Conservation (phyloP, 2,113 vertebrate genomes). For the Cercocebus atys region DNA sequence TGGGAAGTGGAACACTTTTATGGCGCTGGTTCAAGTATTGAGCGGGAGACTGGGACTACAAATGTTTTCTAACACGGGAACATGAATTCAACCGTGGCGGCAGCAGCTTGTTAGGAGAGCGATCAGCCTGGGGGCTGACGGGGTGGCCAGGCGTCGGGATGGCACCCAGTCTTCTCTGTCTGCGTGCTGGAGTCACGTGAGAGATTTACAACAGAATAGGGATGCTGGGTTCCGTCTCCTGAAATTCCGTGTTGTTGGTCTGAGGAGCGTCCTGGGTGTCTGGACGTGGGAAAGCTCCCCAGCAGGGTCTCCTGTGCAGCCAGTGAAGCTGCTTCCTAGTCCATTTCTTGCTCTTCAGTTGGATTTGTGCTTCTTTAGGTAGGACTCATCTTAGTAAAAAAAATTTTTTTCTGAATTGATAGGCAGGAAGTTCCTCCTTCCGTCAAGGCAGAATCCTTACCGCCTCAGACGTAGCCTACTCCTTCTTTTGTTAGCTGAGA, state of each 20-base stretch:
- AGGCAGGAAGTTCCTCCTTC: constrained; percentile 6
- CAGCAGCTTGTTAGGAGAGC: neutral
- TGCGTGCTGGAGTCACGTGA: neutral
- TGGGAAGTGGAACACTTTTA: no score
- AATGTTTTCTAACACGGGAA: accelerated
- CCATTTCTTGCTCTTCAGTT: neutral
- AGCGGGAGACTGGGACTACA: neutral
- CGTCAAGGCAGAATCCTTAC: neutral
- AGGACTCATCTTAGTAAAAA: neutral
- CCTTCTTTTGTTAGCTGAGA: neutral
- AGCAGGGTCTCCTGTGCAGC: neutral
- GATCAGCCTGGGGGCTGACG: neutral
- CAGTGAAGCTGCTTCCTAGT: neutral
- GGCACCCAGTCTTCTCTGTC: neutral
- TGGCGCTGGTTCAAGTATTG: neutral
- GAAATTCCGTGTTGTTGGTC: neutral
- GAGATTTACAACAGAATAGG: neutral
- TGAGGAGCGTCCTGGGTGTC: neutral
- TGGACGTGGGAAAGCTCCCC: neutral
- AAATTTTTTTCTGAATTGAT: neutral
- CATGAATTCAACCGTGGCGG: neutral
- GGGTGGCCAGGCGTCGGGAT: neutral
- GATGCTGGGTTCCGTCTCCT: neutral
- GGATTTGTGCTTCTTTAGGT: neutral
- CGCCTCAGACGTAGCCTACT: neutral